Percentiles rank a stretch among this genome's conserved stretches.
Evolutionary conservation across 2,113 vertebrate genomes (phyloP).

Genomic region (Scortum barcoo): DNA sequence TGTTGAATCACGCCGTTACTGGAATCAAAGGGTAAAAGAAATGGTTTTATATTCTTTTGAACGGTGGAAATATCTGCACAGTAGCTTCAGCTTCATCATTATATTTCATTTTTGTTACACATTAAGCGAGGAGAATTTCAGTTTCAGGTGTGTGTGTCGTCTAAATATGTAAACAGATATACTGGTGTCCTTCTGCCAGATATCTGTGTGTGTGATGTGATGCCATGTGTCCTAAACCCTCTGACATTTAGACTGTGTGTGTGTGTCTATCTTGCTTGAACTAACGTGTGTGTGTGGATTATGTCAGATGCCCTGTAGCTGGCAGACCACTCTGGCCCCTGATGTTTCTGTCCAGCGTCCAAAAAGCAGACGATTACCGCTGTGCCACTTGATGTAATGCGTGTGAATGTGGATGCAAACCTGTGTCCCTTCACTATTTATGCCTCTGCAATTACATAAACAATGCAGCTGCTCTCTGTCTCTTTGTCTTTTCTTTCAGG

Average conservation of each 20-base stretch:
- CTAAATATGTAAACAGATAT: slow-evolving; percentile 24
- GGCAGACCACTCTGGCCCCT: slow-evolving; percentile 53
- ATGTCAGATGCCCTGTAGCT: slow-evolving; percentile 62
- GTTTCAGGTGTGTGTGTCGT: background rate
- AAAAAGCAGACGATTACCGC: slow-evolving; percentile 59
- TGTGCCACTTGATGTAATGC: slow-evolving; percentile 14
- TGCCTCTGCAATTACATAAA: slow-evolving; percentile 56
- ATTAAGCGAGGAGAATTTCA: background rate
- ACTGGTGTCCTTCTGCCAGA: slow-evolving; percentile 19
- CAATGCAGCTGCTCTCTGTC: slow-evolving; percentile 51
- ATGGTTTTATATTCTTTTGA: background rate
- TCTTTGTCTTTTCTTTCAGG: slow-evolving; percentile 30
- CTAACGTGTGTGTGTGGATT: slow-evolving; percentile 48
- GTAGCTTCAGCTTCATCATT: background rate
- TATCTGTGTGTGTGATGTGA: slow-evolving; percentile 7
- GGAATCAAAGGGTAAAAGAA: background rate
- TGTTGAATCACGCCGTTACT: background rate
- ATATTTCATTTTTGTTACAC: background rate
- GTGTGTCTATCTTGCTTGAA: slow-evolving; percentile 18
- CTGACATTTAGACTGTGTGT: slow-evolving; percentile 47
- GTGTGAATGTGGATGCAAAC: background rate
- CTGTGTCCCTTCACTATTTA: slow-evolving; percentile 22
- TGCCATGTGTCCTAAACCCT: slow-evolving; percentile 50
- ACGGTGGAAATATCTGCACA: background rate
- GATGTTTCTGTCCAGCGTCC: slow-evolving; percentile 66